Base-by-base conservation (phyloP, 2,797 vertebrate species). In the Epinephelus coioides region DNA sequence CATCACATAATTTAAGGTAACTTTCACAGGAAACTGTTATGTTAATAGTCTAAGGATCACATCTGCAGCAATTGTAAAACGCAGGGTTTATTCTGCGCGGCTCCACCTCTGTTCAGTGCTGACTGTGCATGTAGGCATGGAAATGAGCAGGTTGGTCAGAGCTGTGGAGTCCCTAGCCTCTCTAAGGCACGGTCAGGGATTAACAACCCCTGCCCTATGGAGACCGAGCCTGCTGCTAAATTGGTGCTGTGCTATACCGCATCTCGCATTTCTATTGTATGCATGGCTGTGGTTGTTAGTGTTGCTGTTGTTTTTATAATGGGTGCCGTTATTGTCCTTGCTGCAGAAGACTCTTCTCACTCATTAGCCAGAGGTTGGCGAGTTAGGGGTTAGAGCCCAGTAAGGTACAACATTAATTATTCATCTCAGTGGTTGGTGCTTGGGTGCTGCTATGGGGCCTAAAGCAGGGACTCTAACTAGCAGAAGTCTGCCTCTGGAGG, bases 361-460 rank as follows among this genome's bases (percentile, higher is more conserved):
- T 95, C 95, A 95, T 96, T 95, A 95, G 92, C 81, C 78, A 90
- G 92, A 92, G 92, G 92, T 94, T 94, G 87, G 82, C 86, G 86
- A 94, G 91, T 93, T 87, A 88, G 67, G 90, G 91, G 85, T 84
- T 83, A 91, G 79, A 90, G 83, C 86, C 82, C 75, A 84, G 75
- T 92, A 93, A 96, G 93, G 94, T 95, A 91, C 73, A 75, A 77
- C 92, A 94, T 95, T 93, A 93, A 95, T 96, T 94, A 96, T 96
- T 96, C 93, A 95, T 94, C 91, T 92, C 83, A 72, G 91, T 86
- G 91, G 94, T 92, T 92, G 91, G 89, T 86, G 90, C 94, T 91
- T 88, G 90, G 92, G 90, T 92, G 85, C 90, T 88, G 90, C 92
- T 90, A 65, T 87, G 86, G 88, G 92, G 89, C 94, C 93, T 89